Evolutionary conservation across 2,113 vertebrate species (phyloP).

Genomic region (Sander vitreus): DNA sequence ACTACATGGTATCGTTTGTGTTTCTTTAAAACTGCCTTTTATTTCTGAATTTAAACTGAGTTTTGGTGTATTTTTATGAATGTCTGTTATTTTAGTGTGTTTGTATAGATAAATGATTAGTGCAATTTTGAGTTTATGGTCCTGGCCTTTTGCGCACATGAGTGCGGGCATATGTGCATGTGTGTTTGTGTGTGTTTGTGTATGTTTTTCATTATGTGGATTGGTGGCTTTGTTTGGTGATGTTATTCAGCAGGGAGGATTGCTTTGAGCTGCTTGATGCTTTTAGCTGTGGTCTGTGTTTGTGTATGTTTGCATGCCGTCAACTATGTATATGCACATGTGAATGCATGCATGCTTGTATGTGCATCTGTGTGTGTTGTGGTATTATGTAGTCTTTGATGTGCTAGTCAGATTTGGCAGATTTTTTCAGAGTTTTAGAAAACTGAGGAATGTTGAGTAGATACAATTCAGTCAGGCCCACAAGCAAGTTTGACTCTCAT

Average conservation of each 20-base stretch:
- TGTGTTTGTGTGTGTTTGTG: conserved; percentile 50
- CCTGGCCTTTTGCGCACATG: conserved; percentile 9
- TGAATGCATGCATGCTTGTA: not conserved
- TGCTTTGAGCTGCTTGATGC: conserved; percentile 76
- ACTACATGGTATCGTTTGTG: not conserved
- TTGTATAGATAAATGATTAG: conserved; percentile 23
- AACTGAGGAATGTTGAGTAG: conserved; percentile 61
- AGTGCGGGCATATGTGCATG: conserved; percentile 17
- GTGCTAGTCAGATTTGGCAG: conserved; percentile 56
- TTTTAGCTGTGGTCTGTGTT: conserved; percentile 75
- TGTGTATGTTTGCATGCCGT: conserved; percentile 37
- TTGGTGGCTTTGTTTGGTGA: conserved; percentile 71
- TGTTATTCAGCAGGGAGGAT: conserved; percentile 73
- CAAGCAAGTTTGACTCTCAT: conserved; percentile 44
- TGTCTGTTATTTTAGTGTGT: conserved; percentile 4
- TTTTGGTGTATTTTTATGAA: not conserved
- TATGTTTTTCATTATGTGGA: conserved; percentile 79
- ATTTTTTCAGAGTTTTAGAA: conserved; percentile 46
- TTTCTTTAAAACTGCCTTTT: not conserved
- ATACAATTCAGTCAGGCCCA: conserved; percentile 54
- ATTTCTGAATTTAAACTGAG: not conserved
- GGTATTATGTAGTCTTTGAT: conserved; percentile 66
- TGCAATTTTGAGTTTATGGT: conserved; percentile 14
- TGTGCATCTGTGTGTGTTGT: conserved; percentile 26
- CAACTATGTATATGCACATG: conserved; percentile 18